A percentile compares a stretch with the other conserved stretches of the same genome.
phyloP scores from a whole-genome alignment of 2,888 invertebrate species.

The Clepsis dumicolana region DNA sequence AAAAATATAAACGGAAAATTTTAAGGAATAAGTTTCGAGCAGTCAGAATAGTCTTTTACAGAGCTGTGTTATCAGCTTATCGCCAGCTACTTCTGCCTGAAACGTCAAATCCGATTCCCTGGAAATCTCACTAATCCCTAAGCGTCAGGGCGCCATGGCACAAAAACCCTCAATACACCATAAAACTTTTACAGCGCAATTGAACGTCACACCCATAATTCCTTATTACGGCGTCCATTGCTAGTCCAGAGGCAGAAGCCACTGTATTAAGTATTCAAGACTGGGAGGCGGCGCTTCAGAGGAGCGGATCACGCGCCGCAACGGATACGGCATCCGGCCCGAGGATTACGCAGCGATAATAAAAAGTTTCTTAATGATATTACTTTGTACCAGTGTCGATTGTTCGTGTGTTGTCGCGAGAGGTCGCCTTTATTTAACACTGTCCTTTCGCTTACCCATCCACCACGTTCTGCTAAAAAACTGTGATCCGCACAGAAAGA shows the following conservation, averaged over 20 bases:
- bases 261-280: conserved; percentile 75
- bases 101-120: not conserved
- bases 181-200: conserved; percentile 38
- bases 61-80: too few species aligned
- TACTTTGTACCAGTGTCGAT: conserved; percentile 23
- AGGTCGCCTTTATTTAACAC: not conserved
- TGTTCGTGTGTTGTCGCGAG: conserved; percentile 1
- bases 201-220: conserved; percentile 47
- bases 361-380: conserved; percentile 40
- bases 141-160: not conserved
- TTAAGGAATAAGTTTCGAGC: too few species aligned
- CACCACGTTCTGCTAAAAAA: too few species aligned
- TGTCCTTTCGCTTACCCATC: too few species aligned
- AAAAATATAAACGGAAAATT: too few species aligned
- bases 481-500: too few species aligned
- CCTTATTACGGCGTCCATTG: conserved; percentile 52
- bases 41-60: too few species aligned
- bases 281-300: conserved; percentile 52
- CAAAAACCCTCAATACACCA: conserved; percentile 22
- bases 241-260: conserved; percentile 61
- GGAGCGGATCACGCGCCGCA: conserved; percentile 71
- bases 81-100: not conserved
- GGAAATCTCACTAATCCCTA: not conserved
- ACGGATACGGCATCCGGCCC: conserved; percentile 79
- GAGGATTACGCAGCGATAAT: conserved; percentile 36